Percentiles rank a stretch among this genome's conserved stretches.
Evolutionary conservation across 2,888 invertebrate species (phyloP).

Genomic region (Hololepta plana): DNA sequence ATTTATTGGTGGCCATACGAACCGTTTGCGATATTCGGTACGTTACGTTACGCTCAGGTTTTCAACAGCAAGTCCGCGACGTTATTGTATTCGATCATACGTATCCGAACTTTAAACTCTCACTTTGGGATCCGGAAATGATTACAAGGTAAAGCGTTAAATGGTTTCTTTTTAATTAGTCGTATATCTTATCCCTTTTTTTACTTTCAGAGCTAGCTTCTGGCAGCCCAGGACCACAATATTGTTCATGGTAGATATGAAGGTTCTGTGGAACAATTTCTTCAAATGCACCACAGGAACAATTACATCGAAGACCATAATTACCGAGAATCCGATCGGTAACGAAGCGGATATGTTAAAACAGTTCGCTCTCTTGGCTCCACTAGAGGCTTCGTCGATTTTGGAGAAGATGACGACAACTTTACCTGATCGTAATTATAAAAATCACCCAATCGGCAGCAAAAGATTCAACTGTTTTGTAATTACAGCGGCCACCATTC

Average conservation of each 20-base stretch:
- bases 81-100: constrained; percentile 48
- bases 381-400: constrained; percentile 20
- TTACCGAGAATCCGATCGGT: constrained; percentile 57
- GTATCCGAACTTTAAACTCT: constrained; percentile 33
- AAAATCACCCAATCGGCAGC: too few relatives aligned
- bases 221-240: constrained; percentile 54
- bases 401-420: constrained; percentile 18
- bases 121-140: constrained; percentile 54
- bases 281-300: constrained; percentile 31
- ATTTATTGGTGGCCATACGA: constrained; percentile 51
- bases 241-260: constrained; percentile 52
- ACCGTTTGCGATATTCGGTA: constrained; percentile 39
- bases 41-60: constrained; percentile 40
- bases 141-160: constrained; percentile 33
- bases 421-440: constrained; percentile 26
- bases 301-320: constrained; percentile 35
- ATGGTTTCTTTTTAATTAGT: constrained; percentile 3
- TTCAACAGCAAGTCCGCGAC: constrained; percentile 40
- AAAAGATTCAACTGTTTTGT: not conserved
- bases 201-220: constrained; percentile 31
- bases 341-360: constrained; percentile 38
- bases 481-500: constrained; percentile 33
- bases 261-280: constrained; percentile 38
- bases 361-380: constrained; percentile 29
- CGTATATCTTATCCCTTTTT: constrained; percentile 1